Conservation (phyloP, 1,140 invertebrate genomes). For the Panagrolaimus sp. region DNA sequence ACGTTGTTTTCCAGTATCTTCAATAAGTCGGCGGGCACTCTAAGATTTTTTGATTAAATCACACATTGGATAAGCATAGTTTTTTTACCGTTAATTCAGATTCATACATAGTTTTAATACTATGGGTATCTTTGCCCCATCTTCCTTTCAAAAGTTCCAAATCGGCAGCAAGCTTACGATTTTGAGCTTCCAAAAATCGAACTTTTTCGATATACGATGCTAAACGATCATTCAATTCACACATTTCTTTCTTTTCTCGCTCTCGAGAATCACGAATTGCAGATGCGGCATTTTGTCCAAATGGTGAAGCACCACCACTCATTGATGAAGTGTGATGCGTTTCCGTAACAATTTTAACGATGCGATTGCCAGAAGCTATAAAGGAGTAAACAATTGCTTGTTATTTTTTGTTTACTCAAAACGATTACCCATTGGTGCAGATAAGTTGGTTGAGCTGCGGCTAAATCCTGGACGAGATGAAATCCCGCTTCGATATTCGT, state of each 20-base stretch:
- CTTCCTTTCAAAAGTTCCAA: constrained; percentile 61
- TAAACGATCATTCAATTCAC: constrained; percentile 56
- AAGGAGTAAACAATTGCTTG: not conserved
- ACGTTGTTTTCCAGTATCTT: constrained; percentile 47
- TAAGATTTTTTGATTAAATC: constrained; percentile 27
- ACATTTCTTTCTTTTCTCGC: constrained; percentile 59
- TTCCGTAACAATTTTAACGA: constrained; percentile 45
- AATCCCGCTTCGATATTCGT: constrained; percentile 45
- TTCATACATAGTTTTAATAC: constrained; percentile 63
- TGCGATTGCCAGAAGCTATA: constrained; percentile 38
- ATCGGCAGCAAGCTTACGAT: constrained; percentile 62
- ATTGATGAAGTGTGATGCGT: constrained; percentile 25
- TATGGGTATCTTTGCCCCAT: constrained; percentile 62
- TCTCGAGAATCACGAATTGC: constrained; percentile 60
- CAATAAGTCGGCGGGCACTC: constrained; percentile 50
- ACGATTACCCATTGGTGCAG: constrained; percentile 37
- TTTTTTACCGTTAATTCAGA: constrained; percentile 59
- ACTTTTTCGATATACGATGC: constrained; percentile 60
- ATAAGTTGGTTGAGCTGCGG: constrained; percentile 37
- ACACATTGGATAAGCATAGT: not conserved
- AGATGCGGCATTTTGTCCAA: constrained; percentile 58
- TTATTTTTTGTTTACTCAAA: constrained; percentile 8
- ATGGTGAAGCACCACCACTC: constrained; percentile 48
- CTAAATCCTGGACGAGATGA: constrained; percentile 42
- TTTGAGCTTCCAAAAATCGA: constrained; percentile 64